Conservation (phyloP, 1,140 invertebrate genomes). For the Stegodyphus dumicola region DNA sequence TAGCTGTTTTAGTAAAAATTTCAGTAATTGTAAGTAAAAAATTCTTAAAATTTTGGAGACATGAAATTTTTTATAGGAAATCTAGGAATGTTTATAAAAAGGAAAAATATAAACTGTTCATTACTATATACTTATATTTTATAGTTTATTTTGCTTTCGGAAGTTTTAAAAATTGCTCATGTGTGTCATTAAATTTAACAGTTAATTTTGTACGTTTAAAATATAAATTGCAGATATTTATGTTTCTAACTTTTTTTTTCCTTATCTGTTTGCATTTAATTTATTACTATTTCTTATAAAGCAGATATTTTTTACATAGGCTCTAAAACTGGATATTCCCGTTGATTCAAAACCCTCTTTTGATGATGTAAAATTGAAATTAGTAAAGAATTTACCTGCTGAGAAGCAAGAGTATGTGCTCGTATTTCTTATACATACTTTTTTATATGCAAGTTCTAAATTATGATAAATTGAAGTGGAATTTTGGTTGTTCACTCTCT, state of each 20-base stretch:
- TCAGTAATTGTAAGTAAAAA: too few species aligned
- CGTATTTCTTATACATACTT: neutral
- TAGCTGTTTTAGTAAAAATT: too few species aligned
- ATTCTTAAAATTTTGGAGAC: too few species aligned
- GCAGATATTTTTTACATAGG: conserved; percentile 63
- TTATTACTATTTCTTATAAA: conserved; percentile 8
- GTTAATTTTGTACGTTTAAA: too few species aligned
- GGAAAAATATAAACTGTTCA: too few species aligned
- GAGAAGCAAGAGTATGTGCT: conserved; percentile 75
- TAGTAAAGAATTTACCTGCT: conserved; percentile 77
- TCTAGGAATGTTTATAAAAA: too few species aligned
- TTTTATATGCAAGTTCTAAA: neutral
- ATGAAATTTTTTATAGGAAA: too few species aligned
- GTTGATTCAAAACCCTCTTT: conserved; percentile 73
- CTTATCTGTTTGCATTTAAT: neutral
- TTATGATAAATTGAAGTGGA: neutral
- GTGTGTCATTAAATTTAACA: too few species aligned
- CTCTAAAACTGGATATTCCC: conserved; percentile 73
- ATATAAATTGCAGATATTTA: conserved; percentile 93
- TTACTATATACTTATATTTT: too few species aligned
- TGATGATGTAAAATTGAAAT: conserved; percentile 74
- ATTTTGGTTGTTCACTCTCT: neutral
- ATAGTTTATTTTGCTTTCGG: too few species aligned
- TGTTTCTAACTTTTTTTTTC: conserved; percentile 76
- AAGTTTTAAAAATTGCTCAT: too few species aligned